These are phyloP conservation scores for Morpho achilles DNA, from an alignment of 2,888 invertebrate species.

Conservation along the genomic window DNA sequence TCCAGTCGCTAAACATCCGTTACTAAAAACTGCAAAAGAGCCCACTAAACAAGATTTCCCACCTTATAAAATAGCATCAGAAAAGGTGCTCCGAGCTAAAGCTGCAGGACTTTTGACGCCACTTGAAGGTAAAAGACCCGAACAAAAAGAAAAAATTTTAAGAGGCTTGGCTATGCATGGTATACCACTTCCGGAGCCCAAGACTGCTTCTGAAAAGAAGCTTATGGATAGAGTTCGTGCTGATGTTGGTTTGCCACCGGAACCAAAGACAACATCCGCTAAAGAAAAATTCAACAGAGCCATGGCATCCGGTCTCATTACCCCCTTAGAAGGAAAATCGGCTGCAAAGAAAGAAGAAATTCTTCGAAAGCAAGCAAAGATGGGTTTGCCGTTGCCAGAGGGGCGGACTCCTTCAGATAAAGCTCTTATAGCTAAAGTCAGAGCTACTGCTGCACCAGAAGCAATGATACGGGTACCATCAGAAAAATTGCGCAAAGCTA, in stretches of 20 bases:
- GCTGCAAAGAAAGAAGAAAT: slow-evolving; percentile 30
- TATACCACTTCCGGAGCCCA: slow-evolving; percentile 37
- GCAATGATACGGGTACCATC: slow-evolving; percentile 26
- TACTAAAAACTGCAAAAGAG: slow-evolving; percentile 12
- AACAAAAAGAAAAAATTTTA: slow-evolving; percentile 34
- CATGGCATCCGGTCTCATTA: slow-evolving; percentile 32
- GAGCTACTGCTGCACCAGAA: slow-evolving; percentile 31
- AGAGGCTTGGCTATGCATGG: slow-evolving; percentile 35
- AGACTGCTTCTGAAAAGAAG: slow-evolving; percentile 40
- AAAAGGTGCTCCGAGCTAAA: neutral
- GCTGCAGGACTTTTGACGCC: slow-evolving; percentile 25
- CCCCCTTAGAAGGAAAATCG: slow-evolving; percentile 35
- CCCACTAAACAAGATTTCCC: neutral
- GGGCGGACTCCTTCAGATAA: slow-evolving; percentile 22
- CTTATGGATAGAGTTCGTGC: slow-evolving; percentile 36
- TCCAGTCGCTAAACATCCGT: slow-evolving; percentile 28
- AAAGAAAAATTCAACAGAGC: slow-evolving; percentile 31
- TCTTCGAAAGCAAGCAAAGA: slow-evolving; percentile 13
- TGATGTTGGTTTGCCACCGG: slow-evolving; percentile 36
- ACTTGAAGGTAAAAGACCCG: slow-evolving; percentile 28
- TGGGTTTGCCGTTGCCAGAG: slow-evolving; percentile 21
- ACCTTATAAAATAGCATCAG: slow-evolving; percentile 8
- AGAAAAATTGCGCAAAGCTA: slow-evolving; percentile 31
- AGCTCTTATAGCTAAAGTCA: slow-evolving; percentile 14
- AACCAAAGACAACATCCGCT: slow-evolving; percentile 28